A percentile compares a stretch with the other conserved stretches of the same genome.
These are phyloP conservation scores for Lithophane socia DNA, from an alignment of 2,888 invertebrate species.

Conservation along the genomic window DNA sequence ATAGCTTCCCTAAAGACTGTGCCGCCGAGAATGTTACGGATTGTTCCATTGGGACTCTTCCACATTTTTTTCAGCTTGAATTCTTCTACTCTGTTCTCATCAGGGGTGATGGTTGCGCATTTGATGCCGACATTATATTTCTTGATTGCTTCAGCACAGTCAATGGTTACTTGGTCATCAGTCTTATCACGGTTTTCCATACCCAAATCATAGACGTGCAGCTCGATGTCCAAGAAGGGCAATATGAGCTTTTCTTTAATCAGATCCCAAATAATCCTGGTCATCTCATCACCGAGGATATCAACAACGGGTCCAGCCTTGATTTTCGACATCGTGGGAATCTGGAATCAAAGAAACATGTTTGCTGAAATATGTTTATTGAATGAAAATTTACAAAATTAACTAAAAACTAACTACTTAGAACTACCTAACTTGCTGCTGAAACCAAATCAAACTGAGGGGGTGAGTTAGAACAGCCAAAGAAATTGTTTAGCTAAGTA, in stretches of 20 bases:
- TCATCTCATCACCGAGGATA: constrained; percentile 98
- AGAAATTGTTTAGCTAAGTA: background rate
- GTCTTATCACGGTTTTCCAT: constrained; percentile 98
- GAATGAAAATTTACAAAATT: background rate
- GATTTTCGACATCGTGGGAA: constrained; percentile 88
- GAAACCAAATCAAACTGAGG: background rate
- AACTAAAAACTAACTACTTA: constrained; percentile 1
- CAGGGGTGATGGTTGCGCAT: constrained; percentile 99
- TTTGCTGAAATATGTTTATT: constrained; percentile 10
- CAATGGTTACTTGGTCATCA: constrained; percentile 98
- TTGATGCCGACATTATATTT: constrained; percentile 99
- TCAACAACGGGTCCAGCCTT: constrained; percentile 97
- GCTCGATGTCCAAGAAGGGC: constrained; percentile 98
- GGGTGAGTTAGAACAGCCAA: background rate
- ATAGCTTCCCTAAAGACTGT: constrained; percentile 96
- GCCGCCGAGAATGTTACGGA: constrained; percentile 96
- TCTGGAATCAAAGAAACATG: constrained; percentile 53
- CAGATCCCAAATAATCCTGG: constrained; percentile 99
- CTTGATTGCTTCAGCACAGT: constrained; percentile 98
- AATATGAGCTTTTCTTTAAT: constrained; percentile 99
- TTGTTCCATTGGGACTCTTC: constrained; percentile 97
- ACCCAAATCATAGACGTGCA: constrained; percentile 98
- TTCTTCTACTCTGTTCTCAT: constrained; percentile 98
- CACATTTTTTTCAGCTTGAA: constrained; percentile 97
- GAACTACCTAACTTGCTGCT: background rate